Evolutionary conservation across 2,888 invertebrate species (phyloP).

Genomic region (Lochmaea crataegi): DNA sequence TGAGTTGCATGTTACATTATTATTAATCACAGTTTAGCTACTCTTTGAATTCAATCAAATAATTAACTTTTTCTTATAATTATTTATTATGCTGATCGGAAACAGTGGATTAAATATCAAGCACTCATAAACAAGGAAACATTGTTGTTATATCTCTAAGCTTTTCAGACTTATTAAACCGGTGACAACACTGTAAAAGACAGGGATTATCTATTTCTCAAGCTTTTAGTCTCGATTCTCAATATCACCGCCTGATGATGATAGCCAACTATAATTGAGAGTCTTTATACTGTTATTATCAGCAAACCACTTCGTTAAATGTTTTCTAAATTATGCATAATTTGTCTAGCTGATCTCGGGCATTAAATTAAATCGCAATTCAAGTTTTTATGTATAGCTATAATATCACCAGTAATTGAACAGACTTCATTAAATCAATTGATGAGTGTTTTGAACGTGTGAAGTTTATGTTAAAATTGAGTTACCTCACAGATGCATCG

Average conservation of each 20-base stretch:
- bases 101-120: too few species aligned
- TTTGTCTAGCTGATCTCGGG: slow-evolving; percentile 39
- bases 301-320: slow-evolving; percentile 45
- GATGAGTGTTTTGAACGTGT: slow-evolving; percentile 4
- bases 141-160: neutral
- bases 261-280: slow-evolving; percentile 46
- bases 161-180: neutral
- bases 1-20: neutral
- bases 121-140: too few species aligned
- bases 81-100: too few species aligned
- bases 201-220: slow-evolving; percentile 1
- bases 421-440: slow-evolving; percentile 27
- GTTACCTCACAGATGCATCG: neutral
- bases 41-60: neutral
- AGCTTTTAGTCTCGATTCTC: slow-evolving; percentile 28
- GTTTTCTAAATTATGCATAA: slow-evolving; percentile 47
- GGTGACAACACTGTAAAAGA: slow-evolving; percentile 17
- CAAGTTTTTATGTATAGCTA: slow-evolving; percentile 31
- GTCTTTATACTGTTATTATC: slow-evolving; percentile 49
- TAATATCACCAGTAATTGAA: slow-evolving; percentile 36
- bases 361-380: slow-evolving; percentile 41
- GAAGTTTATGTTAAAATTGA: slow-evolving; percentile 15
- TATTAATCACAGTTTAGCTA: neutral
- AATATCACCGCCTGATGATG: slow-evolving; percentile 37
- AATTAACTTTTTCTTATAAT: too few species aligned